A percentile compares a stretch with the other conserved stretches of the same genome.
Evolutionary conservation across 2,888 invertebrate genomes (phyloP).

Genomic region (Salticus scenicus): DNA sequence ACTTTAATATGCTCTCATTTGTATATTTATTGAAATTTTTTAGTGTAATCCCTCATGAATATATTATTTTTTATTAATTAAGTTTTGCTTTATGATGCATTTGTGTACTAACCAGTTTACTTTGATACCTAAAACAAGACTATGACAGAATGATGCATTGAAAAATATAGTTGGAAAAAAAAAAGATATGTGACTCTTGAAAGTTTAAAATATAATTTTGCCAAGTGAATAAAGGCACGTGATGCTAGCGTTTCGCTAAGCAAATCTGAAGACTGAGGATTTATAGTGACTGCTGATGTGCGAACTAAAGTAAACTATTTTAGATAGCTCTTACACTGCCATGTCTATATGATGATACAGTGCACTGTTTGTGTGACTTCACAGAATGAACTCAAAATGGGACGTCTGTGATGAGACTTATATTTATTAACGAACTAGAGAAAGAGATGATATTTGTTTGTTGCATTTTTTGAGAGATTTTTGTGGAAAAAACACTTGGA

Average conservation of each 20-base stretch:
- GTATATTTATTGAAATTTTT: no score
- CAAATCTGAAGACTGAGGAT: neutral
- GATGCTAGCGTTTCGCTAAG: neutral
- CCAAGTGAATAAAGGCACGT: neutral
- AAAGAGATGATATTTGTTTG: neutral
- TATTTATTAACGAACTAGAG: constrained; percentile 26
- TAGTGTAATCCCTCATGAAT: no score
- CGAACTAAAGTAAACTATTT: constrained; percentile 18
- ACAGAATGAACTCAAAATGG: constrained; percentile 3
- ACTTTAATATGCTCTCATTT: no score
- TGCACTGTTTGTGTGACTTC: neutral
- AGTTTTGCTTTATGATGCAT: no score
- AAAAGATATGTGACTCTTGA: neutral
- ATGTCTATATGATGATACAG: neutral
- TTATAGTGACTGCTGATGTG: neutral
- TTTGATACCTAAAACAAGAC: no score
- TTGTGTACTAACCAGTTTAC: no score
- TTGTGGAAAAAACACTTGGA: neutral
- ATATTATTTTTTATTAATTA: no score
- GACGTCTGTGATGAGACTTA: constrained; percentile 6
- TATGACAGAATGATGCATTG: no score
- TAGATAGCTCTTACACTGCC: constrained; percentile 19
- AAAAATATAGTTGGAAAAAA: no score
- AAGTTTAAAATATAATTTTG: neutral
- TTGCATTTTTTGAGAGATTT: constrained; percentile 39